phyloP scores from a whole-genome alignment of 2,113 vertebrate species.

The Macaca mulatta region DNA sequence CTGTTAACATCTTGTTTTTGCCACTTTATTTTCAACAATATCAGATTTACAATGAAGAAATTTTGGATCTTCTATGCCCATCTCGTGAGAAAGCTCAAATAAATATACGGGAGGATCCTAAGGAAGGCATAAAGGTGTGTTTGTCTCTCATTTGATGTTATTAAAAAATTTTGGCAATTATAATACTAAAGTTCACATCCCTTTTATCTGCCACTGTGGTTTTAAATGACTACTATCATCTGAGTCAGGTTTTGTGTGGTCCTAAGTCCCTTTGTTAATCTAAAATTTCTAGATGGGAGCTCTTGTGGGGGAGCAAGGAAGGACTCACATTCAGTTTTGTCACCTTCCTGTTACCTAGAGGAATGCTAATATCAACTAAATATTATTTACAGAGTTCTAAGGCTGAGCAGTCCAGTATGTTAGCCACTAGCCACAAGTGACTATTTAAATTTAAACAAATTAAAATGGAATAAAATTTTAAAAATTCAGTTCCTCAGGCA shows the following conservation, averaged over 20 bases:
- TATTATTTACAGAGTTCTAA: constrained; percentile 31
- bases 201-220: constrained; percentile 38
- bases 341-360: constrained; percentile 39
- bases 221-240: constrained; percentile 33
- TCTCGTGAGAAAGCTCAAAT: constrained; percentile 90
- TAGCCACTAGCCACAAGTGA: constrained; percentile 1
- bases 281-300: constrained; percentile 37
- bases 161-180: background rate
- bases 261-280: constrained; percentile 27
- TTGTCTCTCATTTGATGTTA: constrained; percentile 29
- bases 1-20: constrained; percentile 60
- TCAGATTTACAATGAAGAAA: constrained; percentile 98
- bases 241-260: constrained; percentile 10
- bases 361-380: constrained; percentile 39
- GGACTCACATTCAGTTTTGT: background rate
- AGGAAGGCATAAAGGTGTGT: constrained; percentile 95
- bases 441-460: constrained; percentile 44
- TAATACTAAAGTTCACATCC: constrained; percentile 8
- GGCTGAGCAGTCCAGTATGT: background rate
- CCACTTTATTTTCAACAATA: constrained; percentile 68
- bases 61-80: constrained; percentile 91
- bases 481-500: background rate
- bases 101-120: constrained; percentile 95
- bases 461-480: constrained; percentile 33
- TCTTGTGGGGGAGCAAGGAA: background rate